Evolutionary conservation across 1,140 invertebrate genomes (phyloP).

Genomic region (Lepidurus arcticus): DNA sequence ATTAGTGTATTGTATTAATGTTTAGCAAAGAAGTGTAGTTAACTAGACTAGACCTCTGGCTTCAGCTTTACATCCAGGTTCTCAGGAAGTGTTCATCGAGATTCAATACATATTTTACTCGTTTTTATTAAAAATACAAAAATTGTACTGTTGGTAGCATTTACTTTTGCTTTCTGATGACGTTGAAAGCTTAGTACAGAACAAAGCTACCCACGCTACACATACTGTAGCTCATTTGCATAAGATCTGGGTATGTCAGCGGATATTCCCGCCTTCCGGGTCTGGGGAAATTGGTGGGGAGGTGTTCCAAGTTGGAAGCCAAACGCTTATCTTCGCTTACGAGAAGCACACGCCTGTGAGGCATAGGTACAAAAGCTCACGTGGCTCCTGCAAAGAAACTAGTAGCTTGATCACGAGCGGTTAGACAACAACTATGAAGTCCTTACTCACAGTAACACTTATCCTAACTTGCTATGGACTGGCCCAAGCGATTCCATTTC

Average conservation of each 20-base stretch:
- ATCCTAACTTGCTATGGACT: slow-evolving; percentile 3
- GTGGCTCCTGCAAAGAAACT: not conserved
- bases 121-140: not conserved
- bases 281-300: not conserved
- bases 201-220: too few species aligned
- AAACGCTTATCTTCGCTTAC: not conserved
- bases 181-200: too few species aligned
- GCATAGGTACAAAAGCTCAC: not conserved
- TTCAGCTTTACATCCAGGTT: not conserved
- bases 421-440: not conserved
- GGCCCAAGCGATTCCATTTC: not conserved
- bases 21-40: not conserved
- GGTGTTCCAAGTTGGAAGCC: not conserved
- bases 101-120: not conserved
- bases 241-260: too few species aligned
- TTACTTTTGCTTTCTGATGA: too few species aligned
- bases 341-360: not conserved
- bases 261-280: too few species aligned
- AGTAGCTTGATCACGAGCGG: not conserved
- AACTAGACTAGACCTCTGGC: not conserved
- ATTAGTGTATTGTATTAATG: not conserved
- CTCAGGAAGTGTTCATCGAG: not conserved
- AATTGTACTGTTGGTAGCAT: too few species aligned
- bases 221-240: too few species aligned
- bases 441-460: not conserved